These are phyloP conservation scores for Drosophila novamexicana DNA, from an alignment of 1,140 invertebrate genomes.

Conservation along the genomic window DNA sequence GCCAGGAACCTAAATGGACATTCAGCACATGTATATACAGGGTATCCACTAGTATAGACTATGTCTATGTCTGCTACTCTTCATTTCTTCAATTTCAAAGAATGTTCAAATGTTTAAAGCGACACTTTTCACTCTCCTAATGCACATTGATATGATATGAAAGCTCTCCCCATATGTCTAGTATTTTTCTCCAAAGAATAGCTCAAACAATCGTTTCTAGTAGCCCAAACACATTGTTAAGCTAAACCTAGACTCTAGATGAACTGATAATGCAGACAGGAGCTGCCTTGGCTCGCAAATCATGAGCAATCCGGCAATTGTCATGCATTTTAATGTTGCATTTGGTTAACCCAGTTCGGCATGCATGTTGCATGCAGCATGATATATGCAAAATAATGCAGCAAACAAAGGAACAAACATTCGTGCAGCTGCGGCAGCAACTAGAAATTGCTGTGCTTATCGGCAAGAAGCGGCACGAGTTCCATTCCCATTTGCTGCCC, in stretches of 20 bases:
- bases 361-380: conserved; percentile 66
- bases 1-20: too few relatives aligned
- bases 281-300: neutral
- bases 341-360: conserved; percentile 67
- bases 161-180: too few relatives aligned
- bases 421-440: conserved; percentile 27
- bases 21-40: too few relatives aligned
- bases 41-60: too few relatives aligned
- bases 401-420: conserved; percentile 36
- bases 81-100: too few relatives aligned
- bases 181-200: too few relatives aligned
- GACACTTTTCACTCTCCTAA: too few relatives aligned
- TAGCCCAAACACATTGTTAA: conserved; percentile 1
- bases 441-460: conserved; percentile 52
- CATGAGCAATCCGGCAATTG: conserved; percentile 44
- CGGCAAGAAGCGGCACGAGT: conserved; percentile 24
- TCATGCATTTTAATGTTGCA: conserved; percentile 58
- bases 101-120: too few relatives aligned
- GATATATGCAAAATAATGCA: conserved; percentile 73
- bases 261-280: neutral
- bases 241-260: neutral
- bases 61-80: too few relatives aligned
- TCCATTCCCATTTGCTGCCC: conserved; percentile 11
- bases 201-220: too few relatives aligned
- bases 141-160: too few relatives aligned